phyloP scores from a whole-genome alignment of 1,140 invertebrate genomes.

The Drosophila oshimai region DNA sequence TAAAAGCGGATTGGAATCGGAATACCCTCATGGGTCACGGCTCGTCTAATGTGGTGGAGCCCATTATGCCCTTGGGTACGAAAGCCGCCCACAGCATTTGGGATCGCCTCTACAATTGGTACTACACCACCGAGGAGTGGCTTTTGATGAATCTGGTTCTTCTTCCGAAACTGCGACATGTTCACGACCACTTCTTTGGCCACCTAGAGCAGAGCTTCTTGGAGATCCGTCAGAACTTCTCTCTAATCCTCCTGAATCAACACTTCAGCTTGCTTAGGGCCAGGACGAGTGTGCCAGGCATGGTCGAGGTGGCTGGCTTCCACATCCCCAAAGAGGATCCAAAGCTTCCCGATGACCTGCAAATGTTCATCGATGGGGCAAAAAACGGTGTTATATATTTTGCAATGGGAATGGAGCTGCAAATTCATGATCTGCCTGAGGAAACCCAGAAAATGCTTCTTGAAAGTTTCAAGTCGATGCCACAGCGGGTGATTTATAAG shows the following conservation, averaged over 20 bases:
- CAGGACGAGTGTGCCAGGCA: slow-evolving; percentile 53
- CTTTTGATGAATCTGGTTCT: slow-evolving; percentile 39
- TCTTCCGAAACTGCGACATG: slow-evolving; percentile 7
- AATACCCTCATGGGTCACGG: slow-evolving; percentile 30
- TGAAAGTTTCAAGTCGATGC: slow-evolving; percentile 84
- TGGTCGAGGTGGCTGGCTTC: slow-evolving; percentile 62
- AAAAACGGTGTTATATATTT: slow-evolving; percentile 85
- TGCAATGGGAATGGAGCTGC: slow-evolving; percentile 85
- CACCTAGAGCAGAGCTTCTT: slow-evolving; percentile 30
- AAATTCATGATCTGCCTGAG: slow-evolving; percentile 83
- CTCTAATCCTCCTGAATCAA: slow-evolving; percentile 61
- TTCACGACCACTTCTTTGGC: slow-evolving; percentile 57
- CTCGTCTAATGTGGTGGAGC: slow-evolving; percentile 22
- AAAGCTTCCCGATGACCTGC: slow-evolving; percentile 73
- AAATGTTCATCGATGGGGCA: slow-evolving; percentile 84
- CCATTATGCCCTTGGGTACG: not conserved
- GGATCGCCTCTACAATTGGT: slow-evolving; percentile 47
- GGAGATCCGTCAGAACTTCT: slow-evolving; percentile 42
- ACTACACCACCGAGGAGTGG: slow-evolving; percentile 54
- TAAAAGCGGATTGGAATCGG: slow-evolving; percentile 49
- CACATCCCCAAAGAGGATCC: slow-evolving; percentile 83
- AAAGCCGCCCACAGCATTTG: not conserved
- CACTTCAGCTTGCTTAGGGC: slow-evolving; percentile 59
- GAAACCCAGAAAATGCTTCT: slow-evolving; percentile 84
- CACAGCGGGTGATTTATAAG: slow-evolving; percentile 87